Base-by-base conservation (phyloP, 2,113 vertebrate genomes). In the Megaceryle torquata region DNA sequence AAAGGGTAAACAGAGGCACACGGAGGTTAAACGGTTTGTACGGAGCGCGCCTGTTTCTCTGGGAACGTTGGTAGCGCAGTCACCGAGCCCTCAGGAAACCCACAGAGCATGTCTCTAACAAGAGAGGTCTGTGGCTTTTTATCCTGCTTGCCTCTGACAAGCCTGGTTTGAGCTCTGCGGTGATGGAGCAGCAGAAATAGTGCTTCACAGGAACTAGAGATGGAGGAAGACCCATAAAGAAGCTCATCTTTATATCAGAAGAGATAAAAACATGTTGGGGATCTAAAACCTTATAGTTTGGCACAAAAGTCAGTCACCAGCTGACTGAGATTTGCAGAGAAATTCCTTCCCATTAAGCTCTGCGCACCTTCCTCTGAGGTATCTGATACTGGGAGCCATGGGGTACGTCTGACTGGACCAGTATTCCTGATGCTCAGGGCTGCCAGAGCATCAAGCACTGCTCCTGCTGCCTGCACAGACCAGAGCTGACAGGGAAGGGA, bases 1-100 rank as follows among this genome's bases (percentile, higher is more conserved):
- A 76, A 85, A 90, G 81, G 92, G 88, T 92, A 96, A 96, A 96
- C 86, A 94, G 95, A 93, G 92, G 91, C 91, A 92, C 28, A 0
- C 77, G n/a, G 86, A 93, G 65, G 91, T 91, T 94, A 93, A 95
- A 94, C 0, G 7, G 24, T 63, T 82, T 87, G 80, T 50, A 85
- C 85, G 61, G 78, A 88, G 80, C 29, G 72, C 19, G 15, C 86
- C 69, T 84, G 41, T 76, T 89, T 63, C 91, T 83, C 14, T 1
- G n/a, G 63, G 57, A 75, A 48, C 0, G 15, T 9, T 18, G 53
- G 24, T 15, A 82, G 61, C 2, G 20, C 76, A 83, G 83, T 33
- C 64, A 79, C 78, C 0, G 1, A 61, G 83, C 81, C 93, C 88
- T 51, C 48, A n/a, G 77, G 83, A 84, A 93, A 91, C n/a, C 63